Evolutionary conservation across 2,797 vertebrate species (phyloP).

Genomic region (Pampus argenteus): DNA sequence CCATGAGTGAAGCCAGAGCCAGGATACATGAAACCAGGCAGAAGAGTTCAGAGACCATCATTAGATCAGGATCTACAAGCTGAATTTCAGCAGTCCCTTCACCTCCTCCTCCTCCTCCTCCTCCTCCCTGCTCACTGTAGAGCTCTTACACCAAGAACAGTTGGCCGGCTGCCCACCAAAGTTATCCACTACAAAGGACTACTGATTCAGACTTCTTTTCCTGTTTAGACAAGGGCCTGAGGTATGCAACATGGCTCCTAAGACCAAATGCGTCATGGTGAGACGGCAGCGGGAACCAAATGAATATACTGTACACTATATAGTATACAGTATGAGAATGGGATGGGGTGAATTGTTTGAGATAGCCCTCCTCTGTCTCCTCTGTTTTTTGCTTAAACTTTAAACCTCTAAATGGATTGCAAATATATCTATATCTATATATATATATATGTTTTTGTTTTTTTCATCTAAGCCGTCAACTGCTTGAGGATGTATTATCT

Average conservation of each 20-base stretch:
- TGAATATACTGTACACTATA: not conserved
- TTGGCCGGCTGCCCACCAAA: slow-evolving; percentile 65
- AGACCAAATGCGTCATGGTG: slow-evolving; percentile 54
- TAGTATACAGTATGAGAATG: slow-evolving; percentile 13
- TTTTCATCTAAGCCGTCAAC: no score
- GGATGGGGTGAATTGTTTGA: not conserved
- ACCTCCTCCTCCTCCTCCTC: slow-evolving; percentile 10
- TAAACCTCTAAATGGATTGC: not conserved
- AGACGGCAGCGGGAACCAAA: slow-evolving; percentile 52
- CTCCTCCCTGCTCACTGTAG: slow-evolving; percentile 34
- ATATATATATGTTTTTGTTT: no score
- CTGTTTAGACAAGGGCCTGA: slow-evolving; percentile 82
- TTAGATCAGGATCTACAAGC: slow-evolving; percentile 52
- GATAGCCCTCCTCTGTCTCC: not conserved
- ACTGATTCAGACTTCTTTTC: slow-evolving; percentile 79
- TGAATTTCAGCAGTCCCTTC: slow-evolving; percentile 43
- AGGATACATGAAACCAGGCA: slow-evolving; percentile 18
- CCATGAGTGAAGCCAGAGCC: slow-evolving; percentile 9
- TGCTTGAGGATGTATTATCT: no score
- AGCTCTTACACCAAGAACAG: slow-evolving; percentile 52
- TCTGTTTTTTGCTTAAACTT: not conserved
- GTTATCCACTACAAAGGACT: slow-evolving; percentile 79
- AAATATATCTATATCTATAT: no score
- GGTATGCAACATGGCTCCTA: slow-evolving; percentile 71
- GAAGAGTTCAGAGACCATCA: slow-evolving; percentile 24